These are phyloP conservation scores for Chelmon rostratus DNA, from an alignment of 2,797 vertebrate genomes.

Conservation along the genomic window DNA sequence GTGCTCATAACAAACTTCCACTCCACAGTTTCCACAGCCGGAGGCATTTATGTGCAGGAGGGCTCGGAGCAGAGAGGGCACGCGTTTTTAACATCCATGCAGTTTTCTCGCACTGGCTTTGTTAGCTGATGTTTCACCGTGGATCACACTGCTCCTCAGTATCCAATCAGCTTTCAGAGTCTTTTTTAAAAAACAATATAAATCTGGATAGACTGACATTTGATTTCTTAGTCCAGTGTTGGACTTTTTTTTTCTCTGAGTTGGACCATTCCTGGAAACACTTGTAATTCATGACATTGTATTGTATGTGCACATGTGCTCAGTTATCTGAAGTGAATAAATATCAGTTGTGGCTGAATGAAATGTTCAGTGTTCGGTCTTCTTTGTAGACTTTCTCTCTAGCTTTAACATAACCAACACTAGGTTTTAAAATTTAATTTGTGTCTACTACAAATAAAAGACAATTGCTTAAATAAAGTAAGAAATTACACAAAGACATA, in stretches of 20 bases:
- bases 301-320: not conserved
- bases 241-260: too few relatives aligned
- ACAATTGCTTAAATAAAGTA: not conserved
- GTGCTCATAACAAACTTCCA: constrained; percentile 60
- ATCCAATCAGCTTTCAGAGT: not conserved
- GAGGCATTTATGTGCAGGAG: constrained; percentile 31
- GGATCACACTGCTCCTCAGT: not conserved
- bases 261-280: not conserved
- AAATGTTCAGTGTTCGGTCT: not conserved
- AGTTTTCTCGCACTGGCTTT: not conserved
- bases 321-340: not conserved
- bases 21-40: constrained; percentile 15
- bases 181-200: not conserved
- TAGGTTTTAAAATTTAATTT: not conserved
- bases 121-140: not conserved
- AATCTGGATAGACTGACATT: not conserved
- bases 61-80: not conserved
- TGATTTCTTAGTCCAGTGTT: not conserved
- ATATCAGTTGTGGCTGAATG: not conserved
- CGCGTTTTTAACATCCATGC: not conserved
- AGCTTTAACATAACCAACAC: not conserved
- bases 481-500: not conserved
- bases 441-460: not conserved
- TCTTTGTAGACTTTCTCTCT: not conserved
- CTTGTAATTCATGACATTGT: not conserved